A percentile compares a stretch with the other conserved stretches of the same genome.
phyloP scores from a whole-genome alignment of 1,140 invertebrate genomes.

The Orius laevigatus region DNA sequence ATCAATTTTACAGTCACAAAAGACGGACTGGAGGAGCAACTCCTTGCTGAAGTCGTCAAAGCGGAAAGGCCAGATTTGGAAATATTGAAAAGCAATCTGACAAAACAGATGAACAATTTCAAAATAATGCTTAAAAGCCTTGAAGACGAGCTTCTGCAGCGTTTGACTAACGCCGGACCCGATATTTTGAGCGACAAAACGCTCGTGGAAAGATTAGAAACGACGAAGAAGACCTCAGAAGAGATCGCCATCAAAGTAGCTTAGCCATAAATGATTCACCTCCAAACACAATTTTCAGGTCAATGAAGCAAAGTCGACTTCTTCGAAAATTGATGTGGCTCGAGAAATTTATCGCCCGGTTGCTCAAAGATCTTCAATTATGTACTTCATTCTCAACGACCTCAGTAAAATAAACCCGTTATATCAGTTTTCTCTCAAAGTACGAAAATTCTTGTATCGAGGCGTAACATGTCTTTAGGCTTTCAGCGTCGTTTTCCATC shows the following conservation, averaged over 20 bases:
- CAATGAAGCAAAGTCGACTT: slow-evolving; percentile 64
- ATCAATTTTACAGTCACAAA: slow-evolving; percentile 91
- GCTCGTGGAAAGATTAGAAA: slow-evolving; percentile 83
- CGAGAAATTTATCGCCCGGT: slow-evolving; percentile 76
- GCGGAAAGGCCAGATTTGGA: slow-evolving; percentile 85
- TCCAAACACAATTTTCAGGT: not conserved
- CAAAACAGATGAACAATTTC: slow-evolving; percentile 85
- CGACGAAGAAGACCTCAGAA: slow-evolving; percentile 78
- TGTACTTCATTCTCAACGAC: slow-evolving; percentile 92
- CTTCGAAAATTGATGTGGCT: slow-evolving; percentile 76
- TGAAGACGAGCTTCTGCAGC: slow-evolving; percentile 74
- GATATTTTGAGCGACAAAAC: slow-evolving; percentile 80
- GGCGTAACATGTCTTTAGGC: slow-evolving; percentile 32
- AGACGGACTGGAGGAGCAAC: slow-evolving; percentile 83
- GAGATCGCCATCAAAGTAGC: slow-evolving; percentile 76
- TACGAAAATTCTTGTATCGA: slow-evolving; percentile 19
- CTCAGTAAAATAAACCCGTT: slow-evolving; percentile 86
- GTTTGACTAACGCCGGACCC: slow-evolving; percentile 77
- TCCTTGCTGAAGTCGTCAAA: slow-evolving; percentile 88
- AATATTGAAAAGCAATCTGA: slow-evolving; percentile 50
- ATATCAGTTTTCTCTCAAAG: slow-evolving; percentile 90
- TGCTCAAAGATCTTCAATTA: slow-evolving; percentile 66
- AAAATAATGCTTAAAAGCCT: slow-evolving; percentile 82
- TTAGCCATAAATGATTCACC: not conserved
- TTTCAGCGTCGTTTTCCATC: slow-evolving; percentile 82